These are phyloP conservation scores for Pachypeltis micranthus DNA, from an alignment of 1,140 invertebrate species.

Conservation along the genomic window DNA sequence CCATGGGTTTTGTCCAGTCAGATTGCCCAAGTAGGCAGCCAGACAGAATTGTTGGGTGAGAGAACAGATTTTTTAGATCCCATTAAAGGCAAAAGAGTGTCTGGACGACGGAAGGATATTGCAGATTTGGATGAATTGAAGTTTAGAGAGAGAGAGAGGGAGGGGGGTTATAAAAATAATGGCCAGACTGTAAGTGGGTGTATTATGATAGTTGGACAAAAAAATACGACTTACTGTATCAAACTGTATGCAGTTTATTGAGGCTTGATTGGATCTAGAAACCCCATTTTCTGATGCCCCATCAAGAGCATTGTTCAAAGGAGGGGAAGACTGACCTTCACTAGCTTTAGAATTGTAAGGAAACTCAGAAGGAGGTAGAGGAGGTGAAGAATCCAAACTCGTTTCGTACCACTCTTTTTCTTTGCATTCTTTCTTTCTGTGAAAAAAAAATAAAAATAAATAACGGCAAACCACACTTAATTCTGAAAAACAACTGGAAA, in stretches of 20 bases:
- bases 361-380: slow-evolving; percentile 8
- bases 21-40: too few species aligned
- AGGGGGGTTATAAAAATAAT: too few species aligned
- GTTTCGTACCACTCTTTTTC: slow-evolving; percentile 67
- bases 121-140: too few species aligned
- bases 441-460: slow-evolving; percentile 27
- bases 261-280: slow-evolving; percentile 1
- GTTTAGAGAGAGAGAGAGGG: too few species aligned
- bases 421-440: slow-evolving; percentile 37
- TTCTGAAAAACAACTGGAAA: slow-evolving; percentile 29
- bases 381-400: slow-evolving; percentile 42
- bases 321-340: slow-evolving; percentile 9
- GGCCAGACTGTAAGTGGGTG: too few species aligned
- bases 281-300: neutral
- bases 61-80: too few species aligned
- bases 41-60: too few species aligned
- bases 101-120: too few species aligned
- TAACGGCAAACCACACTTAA: slow-evolving; percentile 26
- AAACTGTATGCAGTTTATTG: slow-evolving; percentile 21
- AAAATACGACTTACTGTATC: slow-evolving; percentile 28
- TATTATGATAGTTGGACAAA: too few species aligned
- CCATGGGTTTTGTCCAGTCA: too few species aligned
- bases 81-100: too few species aligned
- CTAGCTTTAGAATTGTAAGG: slow-evolving; percentile 6
- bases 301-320: neutral